phyloP scores from a whole-genome alignment of 1,140 invertebrate genomes.

The Musca domestica region DNA sequence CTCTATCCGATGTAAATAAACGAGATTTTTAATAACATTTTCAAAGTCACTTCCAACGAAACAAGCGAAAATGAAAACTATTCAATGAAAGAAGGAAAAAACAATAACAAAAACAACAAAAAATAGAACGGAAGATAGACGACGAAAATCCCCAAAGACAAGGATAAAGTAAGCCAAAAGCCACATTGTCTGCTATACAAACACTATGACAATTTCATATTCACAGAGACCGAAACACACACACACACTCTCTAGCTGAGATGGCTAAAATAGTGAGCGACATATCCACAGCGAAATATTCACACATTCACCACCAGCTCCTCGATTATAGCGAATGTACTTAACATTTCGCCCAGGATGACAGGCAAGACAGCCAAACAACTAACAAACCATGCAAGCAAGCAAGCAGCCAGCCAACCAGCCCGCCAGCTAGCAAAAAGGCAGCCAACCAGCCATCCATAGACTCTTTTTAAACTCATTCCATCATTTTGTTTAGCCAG shows the following conservation, averaged over 20 bases:
- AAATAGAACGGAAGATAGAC: neutral
- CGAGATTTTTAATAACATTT: conserved; percentile 17
- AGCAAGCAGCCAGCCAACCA: neutral
- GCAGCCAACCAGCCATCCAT: too few relatives aligned
- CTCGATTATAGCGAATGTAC: conserved; percentile 16
- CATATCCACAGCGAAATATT: neutral
- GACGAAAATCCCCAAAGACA: conserved; percentile 1
- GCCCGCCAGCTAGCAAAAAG: too few relatives aligned
- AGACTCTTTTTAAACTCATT: too few relatives aligned
- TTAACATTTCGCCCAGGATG: conserved; percentile 17
- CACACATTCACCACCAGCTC: neutral
- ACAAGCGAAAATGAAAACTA: conserved; percentile 1
- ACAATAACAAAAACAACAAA: neutral
- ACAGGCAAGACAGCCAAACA: conserved; percentile 11
- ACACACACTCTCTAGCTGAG: neutral
- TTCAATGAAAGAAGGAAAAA: neutral
- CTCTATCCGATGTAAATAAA: conserved; percentile 14
- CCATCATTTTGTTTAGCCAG: too few relatives aligned
- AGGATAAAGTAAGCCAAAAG: conserved; percentile 10
- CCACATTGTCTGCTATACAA: conserved; percentile 19
- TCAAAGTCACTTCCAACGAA: conserved; percentile 18
- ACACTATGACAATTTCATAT: conserved; percentile 2
- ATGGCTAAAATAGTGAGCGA: too few relatives aligned
- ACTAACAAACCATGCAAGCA: neutral
- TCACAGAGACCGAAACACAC: too few relatives aligned